phyloP scores from a whole-genome alignment of 2,113 vertebrate species.

The Brachionichthys hirsutus region DNA sequence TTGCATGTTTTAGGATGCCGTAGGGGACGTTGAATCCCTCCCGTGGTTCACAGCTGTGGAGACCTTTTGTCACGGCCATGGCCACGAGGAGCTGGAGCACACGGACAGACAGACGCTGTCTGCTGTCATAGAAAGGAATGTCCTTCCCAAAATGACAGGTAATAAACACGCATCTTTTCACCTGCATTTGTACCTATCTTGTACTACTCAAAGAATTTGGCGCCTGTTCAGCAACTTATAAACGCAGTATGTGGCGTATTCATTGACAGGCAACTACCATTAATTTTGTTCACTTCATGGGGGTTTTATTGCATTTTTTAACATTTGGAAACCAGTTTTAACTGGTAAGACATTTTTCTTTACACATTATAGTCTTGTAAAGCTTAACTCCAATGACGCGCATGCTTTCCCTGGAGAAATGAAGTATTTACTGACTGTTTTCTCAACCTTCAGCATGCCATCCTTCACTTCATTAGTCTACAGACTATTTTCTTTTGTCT shows the following conservation, averaged over 20 bases:
- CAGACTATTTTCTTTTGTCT: neutral
- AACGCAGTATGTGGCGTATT: too few relatives aligned
- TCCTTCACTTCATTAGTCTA: neutral
- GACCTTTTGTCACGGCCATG: constrained; percentile 81
- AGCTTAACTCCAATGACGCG: neutral
- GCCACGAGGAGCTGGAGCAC: constrained; percentile 68
- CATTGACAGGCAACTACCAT: neutral
- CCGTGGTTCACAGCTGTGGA: constrained; percentile 86
- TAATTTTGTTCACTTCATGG: neutral
- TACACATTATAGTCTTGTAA: neutral
- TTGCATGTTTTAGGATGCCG: constrained; percentile 67
- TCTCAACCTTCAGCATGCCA: neutral
- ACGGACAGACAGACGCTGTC: constrained; percentile 79
- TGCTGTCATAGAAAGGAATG: constrained; percentile 82
- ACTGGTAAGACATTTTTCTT: too few relatives aligned
- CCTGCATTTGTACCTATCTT: neutral
- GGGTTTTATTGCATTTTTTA: too few relatives aligned
- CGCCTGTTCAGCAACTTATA: too few relatives aligned
- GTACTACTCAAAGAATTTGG: neutral
- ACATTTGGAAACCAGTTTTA: too few relatives aligned
- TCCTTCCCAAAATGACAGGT: constrained; percentile 89
- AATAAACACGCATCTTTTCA: constrained; percentile 11
- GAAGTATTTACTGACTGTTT: neutral
- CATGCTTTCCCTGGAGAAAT: neutral
- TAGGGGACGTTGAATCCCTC: constrained; percentile 79